Base-by-base conservation (phyloP, 2,113 vertebrate species). In the Actinemys pallida region DNA sequence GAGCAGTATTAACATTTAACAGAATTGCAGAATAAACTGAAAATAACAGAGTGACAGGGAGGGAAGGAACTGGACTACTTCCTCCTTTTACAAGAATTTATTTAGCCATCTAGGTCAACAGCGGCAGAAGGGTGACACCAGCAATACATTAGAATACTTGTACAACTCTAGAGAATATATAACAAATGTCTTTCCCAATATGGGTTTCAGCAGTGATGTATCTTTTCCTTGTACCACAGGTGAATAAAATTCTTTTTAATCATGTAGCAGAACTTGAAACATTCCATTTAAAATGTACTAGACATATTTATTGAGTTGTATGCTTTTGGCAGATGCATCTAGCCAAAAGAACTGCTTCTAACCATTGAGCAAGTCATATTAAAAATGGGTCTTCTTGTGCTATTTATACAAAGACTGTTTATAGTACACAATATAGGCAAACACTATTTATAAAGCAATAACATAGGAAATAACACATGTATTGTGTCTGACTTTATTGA, bases 271-370 rank as follows among this genome's bases (percentile, higher is more conserved):
- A 81, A 94, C 19, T 50, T 86, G 72, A 93, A 94, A 89, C 62
- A 78, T 6, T 57, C 5, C 42, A 90, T 96, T 84, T 75, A 88
- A 94, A 90, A 78, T 53, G 39, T 88, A 78, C 62, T 47, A 56
- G 62, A 78, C 10, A 19, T 8, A 35, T 69, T 47, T 90, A 75
- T n/a, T 85, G 14, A 22, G n/a, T 85, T 85, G 78, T 92, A 6
- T 54, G 31, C 79, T 92, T 95, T 57, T 69, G 10, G 50, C 59
- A 91, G 87, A 81, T 0, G 0, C 29, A 65, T 75, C 93, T 78
- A 91, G 57, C 10, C 78, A 93, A 96, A 94, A n/a, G 24, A 91
- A 78, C 11, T 42, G 45, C 42, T 81, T 53, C 62, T 79, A 90
- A 53, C 35, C 78, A 84, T 35, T 57, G 9, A 9, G 89, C 39